phyloP scores from a whole-genome alignment of 2,888 invertebrate species.

The Punctoribates punctum region DNA sequence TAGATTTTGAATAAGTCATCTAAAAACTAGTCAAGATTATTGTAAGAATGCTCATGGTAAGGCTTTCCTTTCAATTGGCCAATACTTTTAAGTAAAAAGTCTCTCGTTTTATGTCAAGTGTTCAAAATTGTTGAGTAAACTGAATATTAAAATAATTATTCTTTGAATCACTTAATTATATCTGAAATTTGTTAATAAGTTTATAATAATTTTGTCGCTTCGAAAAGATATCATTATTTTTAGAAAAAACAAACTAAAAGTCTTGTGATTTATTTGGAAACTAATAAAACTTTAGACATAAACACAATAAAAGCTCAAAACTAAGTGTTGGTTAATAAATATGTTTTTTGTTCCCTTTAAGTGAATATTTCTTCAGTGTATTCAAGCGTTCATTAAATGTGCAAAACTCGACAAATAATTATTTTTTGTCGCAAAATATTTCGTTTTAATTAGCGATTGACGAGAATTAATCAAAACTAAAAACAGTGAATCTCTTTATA shows the following conservation, averaged over 20 bases:
- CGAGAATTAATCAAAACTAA: constrained; percentile 23
- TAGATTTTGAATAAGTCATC: too few species aligned
- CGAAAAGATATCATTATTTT: constrained; percentile 8
- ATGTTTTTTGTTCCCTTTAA: background rate
- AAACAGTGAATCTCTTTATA: constrained; percentile 24
- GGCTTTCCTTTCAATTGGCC: too few species aligned
- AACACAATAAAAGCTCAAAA: background rate
- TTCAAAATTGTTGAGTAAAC: too few species aligned
- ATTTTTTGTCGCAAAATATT: constrained; percentile 4
- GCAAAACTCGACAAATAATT: constrained; percentile 27
- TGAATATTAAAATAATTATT: background rate
- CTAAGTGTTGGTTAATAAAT: background rate
- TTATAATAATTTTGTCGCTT: background rate
- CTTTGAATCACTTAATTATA: background rate
- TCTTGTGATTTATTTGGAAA: constrained; percentile 9
- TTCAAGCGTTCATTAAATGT: constrained; percentile 9
- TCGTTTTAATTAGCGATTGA: constrained; percentile 31
- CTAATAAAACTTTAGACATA: background rate
- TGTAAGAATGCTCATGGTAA: too few species aligned
- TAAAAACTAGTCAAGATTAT: too few species aligned
- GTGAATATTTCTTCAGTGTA: constrained; percentile 6
- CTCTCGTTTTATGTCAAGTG: too few species aligned
- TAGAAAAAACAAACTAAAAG: constrained; percentile 14
- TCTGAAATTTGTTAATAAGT: background rate
- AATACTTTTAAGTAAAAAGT: too few species aligned